Conservation (phyloP, 2,797 vertebrate genomes). For the Petrocephalus schoutedeni region DNA sequence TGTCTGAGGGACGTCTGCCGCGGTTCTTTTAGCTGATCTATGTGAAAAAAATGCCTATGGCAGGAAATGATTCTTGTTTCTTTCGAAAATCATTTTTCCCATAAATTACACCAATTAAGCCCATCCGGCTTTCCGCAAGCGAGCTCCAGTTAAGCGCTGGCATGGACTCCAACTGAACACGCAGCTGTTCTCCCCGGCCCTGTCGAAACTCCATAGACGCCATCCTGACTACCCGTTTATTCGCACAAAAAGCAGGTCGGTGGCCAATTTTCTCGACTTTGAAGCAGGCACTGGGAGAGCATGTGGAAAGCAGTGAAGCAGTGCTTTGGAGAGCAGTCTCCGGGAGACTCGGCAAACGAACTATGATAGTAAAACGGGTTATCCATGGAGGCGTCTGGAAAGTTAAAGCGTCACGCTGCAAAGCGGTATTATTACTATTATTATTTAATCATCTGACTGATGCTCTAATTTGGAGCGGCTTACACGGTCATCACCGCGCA, state of each 20-base stretch:
- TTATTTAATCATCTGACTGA: conserved; percentile 19
- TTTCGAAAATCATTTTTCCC: background rate
- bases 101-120: background rate
- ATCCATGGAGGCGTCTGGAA: background rate
- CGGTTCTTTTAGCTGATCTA: background rate
- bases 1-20: background rate
- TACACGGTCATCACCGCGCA: conserved; percentile 5
- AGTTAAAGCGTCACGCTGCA: conserved; percentile 1
- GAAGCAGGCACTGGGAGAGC: background rate
- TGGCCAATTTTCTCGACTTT: background rate
- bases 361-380: conserved; percentile 1
- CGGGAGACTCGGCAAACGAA: background rate
- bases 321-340: background rate
- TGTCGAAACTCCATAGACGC: background rate
- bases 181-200: background rate
- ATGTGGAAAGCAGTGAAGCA: background rate
- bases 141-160: background rate
- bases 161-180: background rate
- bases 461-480: conserved; percentile 10
- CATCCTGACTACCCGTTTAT: background rate
- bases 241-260: background rate
- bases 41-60: conserved; percentile 32
- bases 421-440: conserved; percentile 13
- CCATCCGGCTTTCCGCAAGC: background rate
- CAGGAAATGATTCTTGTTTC: conserved; percentile 30